Percentiles rank a stretch among this genome's conserved stretches.
Evolutionary conservation across 1,140 invertebrate genomes (phyloP).

Genomic region (Aphis gossypii): DNA sequence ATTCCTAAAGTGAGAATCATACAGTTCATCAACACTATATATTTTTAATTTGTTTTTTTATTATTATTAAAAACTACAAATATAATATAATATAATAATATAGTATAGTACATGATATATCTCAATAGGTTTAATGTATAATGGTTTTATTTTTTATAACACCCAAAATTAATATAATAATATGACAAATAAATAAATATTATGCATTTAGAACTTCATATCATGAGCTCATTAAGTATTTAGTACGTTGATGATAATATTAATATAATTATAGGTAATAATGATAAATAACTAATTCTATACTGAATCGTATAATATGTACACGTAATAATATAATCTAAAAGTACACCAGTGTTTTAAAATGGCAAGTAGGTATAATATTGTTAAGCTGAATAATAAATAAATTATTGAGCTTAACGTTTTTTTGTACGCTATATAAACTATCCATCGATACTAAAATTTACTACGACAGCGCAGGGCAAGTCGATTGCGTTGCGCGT

Average conservation of each 20-base stretch:
- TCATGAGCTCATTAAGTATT: background rate
- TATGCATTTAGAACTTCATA: background rate
- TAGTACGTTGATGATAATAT: background rate
- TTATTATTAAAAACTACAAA: slow-evolving; percentile 4
- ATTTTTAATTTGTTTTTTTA: background rate
- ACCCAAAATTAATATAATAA: background rate
- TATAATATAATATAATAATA: background rate
- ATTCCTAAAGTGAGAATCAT: background rate
- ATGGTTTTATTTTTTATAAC: background rate
- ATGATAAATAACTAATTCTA: background rate
- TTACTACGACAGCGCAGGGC: background rate
- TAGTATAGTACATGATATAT: background rate
- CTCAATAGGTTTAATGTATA: background rate
- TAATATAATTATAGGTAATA: background rate
- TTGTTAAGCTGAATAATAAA: no score
- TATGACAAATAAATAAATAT: background rate
- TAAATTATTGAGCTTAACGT: background rate
- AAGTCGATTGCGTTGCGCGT: background rate
- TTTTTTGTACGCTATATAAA: slow-evolving; percentile 12
- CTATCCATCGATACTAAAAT: background rate
- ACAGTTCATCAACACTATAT: background rate
- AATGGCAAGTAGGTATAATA: background rate
- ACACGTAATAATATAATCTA: background rate
- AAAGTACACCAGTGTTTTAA: background rate
- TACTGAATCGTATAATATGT: background rate